These are phyloP conservation scores for Harpegnathos saltator DNA, from an alignment of 1,140 invertebrate genomes.

Conservation along the genomic window DNA sequence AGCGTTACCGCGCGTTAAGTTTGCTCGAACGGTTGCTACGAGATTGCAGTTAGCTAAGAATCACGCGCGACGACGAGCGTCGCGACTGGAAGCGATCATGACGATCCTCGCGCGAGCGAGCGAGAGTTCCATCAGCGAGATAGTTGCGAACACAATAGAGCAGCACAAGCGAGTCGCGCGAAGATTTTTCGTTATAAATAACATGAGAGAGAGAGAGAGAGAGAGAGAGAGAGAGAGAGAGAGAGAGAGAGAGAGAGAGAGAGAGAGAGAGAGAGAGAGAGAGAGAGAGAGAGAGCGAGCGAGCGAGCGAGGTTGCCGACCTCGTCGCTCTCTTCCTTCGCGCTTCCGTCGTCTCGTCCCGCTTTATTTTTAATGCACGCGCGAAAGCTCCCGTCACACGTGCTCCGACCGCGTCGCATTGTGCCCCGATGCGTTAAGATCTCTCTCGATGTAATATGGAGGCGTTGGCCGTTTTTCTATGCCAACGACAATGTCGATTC, in stretches of 20 bases:
- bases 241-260: no score
- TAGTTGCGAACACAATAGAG: background rate
- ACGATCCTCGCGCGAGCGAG: conserved; percentile 5
- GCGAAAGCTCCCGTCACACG: conserved; percentile 4
- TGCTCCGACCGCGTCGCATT: background rate
- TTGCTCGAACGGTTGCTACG: background rate
- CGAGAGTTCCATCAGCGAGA: no score
- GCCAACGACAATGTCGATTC: conserved; percentile 37
- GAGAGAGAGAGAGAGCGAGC: no score
- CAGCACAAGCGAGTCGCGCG: conserved; percentile 1
- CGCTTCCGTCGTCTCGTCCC: conserved; percentile 17
- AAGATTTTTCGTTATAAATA: conserved; percentile 59
- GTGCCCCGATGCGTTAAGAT: conserved; percentile 18
- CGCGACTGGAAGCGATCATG: background rate
- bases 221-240: no score
- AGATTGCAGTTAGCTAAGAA: conserved; percentile 30
- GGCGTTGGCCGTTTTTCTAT: conserved; percentile 11
- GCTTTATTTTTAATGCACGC: conserved; percentile 53
- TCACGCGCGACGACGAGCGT: background rate
- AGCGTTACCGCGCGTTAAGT: background rate
- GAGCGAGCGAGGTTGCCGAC: conserved; percentile 38
- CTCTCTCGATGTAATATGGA: background rate
- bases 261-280: no score
- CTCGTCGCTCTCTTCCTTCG: conserved; percentile 35
- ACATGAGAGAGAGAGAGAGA: no score